phyloP scores from a whole-genome alignment of 2,888 invertebrate species.

The Drosophila merina region DNA sequence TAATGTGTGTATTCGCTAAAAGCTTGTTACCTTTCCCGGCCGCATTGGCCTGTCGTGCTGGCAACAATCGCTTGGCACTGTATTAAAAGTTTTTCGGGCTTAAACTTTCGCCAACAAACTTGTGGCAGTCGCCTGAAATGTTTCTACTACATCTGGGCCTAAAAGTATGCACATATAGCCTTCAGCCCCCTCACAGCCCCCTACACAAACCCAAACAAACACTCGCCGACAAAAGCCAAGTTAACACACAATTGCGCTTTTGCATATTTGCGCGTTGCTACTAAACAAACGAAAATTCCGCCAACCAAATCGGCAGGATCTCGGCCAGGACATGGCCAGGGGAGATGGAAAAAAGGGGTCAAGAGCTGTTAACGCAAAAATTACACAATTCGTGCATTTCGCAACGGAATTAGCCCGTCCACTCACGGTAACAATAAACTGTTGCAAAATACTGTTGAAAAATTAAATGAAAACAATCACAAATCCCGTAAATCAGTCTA shows the following conservation, averaged over 20 bases:
- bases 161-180: constrained; percentile 54
- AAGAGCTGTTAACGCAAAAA: constrained; percentile 75
- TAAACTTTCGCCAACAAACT: constrained; percentile 68
- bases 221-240: constrained; percentile 50
- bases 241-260: constrained; percentile 79
- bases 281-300: constrained; percentile 50
- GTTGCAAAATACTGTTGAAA: constrained; percentile 1
- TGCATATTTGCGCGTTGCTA: constrained; percentile 67
- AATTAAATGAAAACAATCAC: background rate
- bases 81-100: constrained; percentile 74
- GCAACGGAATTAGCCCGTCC: constrained; percentile 37
- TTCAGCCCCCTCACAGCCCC: constrained; percentile 12
- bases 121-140: constrained; percentile 58
- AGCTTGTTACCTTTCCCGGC: constrained; percentile 45
- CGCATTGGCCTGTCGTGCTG: constrained; percentile 16
- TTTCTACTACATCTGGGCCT: constrained; percentile 65
- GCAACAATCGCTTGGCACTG: constrained; percentile 62
- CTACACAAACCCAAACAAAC: constrained; percentile 10
- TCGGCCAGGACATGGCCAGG: constrained; percentile 13
- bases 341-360: constrained; percentile 59
- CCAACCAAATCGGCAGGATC: constrained; percentile 33
- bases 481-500: background rate
- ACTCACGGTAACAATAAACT: constrained; percentile 12
- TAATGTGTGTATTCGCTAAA: constrained; percentile 71
- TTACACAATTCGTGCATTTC: constrained; percentile 72